Evolutionary conservation across 2,888 invertebrate species (phyloP), one percentile per base, ranked within the genome.

Genomic region (Protophormia terraenovae): DNA sequence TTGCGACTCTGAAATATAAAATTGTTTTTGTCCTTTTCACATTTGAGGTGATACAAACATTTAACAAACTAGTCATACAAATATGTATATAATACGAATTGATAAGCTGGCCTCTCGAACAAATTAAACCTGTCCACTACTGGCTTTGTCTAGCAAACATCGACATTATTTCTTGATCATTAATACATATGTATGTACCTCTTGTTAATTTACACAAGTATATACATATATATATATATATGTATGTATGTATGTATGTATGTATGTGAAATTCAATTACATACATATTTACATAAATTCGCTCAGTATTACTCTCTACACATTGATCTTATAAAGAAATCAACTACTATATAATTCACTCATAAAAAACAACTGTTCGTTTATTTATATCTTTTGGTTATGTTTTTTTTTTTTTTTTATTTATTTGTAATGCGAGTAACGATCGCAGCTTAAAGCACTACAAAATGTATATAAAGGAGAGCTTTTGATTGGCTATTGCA

Each of bases 401-500:
- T n/a, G n/a, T n/a, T n/a, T 58, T 47, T 22, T 58, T 27, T 45
- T 19, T 29, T n/a, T 35, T 8, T 47, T 69, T 14, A 35, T 47
- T 32, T 47, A 50, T 83, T 73, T 67, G 22, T 38, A 60, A 73
- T 78, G 32, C 60, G 50, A 73, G 62, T 62, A 73, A 19, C 67
- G 84, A 84, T 84, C 84, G 47, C 78, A 73, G 67, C 60, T 67
- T 78, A 53, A 73, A 71, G 35, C 60, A 53, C n/a, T 60, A 29
- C 22, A 72, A 27, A 50, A 55, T 38, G 29, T 58, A 66, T 27
- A 53, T 29, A 62, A 73, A 84, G 55, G 72, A 78, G 73, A 38
- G 72, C 67, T 81, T 78, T 81, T 81, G 81, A 84, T 84, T 84
- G 84, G 84, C 77, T 47, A 73, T 73, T 55, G 67, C 60, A 50